Base-by-base conservation (phyloP, 2,113 vertebrate genomes). In the Ammodytes marinus region DNA sequence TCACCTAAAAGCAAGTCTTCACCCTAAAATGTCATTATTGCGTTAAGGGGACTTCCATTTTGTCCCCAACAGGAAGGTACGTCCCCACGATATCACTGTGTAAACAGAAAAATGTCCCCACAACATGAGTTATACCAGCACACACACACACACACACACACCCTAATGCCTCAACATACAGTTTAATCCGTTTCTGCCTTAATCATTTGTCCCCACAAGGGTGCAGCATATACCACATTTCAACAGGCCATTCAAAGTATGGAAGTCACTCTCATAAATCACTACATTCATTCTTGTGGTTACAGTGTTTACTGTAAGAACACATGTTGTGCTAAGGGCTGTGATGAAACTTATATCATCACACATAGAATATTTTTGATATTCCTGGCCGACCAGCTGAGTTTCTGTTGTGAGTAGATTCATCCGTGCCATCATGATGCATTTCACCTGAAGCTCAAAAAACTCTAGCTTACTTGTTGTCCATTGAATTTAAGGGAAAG, bases 141-240 rank as follows among this genome's bases (percentile, higher is more conserved):
- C 27, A 46, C 60, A 49, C 57, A 69, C 39, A 47, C 1, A 39
- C 12, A 68, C 4, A 69, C 46, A 47, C 49, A 83, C 15, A 68
- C 9, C 27, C 63, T 39, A 47, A 50, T 64, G 45, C 15, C 65
- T 57, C 4, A 6, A 58, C 58, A 13, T 3, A 4, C 11, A 1
- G 7, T 27, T 27, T 5, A 5, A 47, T 61, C 12, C 13, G 15
- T n/a, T 42, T 43, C 42, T 45, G 45, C 5, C 46, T 54, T 80
- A 12, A 40, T 17, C 9, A 14, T 69, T 40, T 6, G 3, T 15
- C 12, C 76, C 86, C 86, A 87, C 82, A 58, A 79, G 89, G 59
- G 57, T 87, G 84, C 84, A 46, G 74, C 43, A 75, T 53, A 66
- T n/a, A 72, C 0, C 35, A 63, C 4, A 60, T 53, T 27, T 59